Percentiles rank a stretch among this genome's conserved stretches.
phyloP scores from a whole-genome alignment of 2,888 invertebrate genomes.

The Trileptium ribeirensis region DNA sequence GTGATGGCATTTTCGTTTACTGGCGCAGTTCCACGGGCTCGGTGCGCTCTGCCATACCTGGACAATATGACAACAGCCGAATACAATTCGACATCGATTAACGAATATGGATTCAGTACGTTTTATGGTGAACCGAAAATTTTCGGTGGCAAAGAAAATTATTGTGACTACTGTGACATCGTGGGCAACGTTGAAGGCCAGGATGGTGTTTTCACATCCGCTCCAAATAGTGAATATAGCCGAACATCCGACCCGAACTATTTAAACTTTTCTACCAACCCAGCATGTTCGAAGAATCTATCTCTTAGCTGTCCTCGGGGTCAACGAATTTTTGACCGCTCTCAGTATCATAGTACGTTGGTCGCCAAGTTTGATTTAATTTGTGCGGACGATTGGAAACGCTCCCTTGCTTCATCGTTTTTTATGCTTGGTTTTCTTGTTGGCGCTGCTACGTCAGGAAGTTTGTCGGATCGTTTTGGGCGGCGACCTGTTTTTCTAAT shows the following conservation, averaged over 20 bases:
- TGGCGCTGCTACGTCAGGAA: not conserved
- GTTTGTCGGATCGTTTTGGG: not conserved
- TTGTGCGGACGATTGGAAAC: not conserved
- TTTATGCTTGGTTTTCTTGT: not conserved
- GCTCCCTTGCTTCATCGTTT: not conserved
- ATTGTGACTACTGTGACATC: conserved; percentile 1
- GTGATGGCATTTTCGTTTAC: conserved; percentile 22
- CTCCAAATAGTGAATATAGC: not conserved
- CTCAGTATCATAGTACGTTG: conserved; percentile 10
- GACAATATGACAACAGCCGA: not conserved
- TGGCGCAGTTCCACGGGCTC: conserved; percentile 8
- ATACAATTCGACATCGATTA: not conserved
- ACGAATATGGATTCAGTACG: not conserved
- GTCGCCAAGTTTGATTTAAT: not conserved
- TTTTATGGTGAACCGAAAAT: not conserved
- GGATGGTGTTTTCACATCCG: not conserved
- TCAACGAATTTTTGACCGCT: not conserved
- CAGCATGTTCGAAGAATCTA: not conserved
- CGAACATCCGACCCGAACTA: not conserved
- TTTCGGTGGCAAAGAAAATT: not conserved
- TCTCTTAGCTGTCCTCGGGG: not conserved
- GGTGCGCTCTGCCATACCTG: conserved; percentile 3
- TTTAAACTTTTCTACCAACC: not conserved
- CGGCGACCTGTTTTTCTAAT: conserved; percentile 9
- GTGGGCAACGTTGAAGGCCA: not conserved